Base-by-base conservation (phyloP, 2,888 invertebrate species). In the Coronaproctus castanopsis region DNA sequence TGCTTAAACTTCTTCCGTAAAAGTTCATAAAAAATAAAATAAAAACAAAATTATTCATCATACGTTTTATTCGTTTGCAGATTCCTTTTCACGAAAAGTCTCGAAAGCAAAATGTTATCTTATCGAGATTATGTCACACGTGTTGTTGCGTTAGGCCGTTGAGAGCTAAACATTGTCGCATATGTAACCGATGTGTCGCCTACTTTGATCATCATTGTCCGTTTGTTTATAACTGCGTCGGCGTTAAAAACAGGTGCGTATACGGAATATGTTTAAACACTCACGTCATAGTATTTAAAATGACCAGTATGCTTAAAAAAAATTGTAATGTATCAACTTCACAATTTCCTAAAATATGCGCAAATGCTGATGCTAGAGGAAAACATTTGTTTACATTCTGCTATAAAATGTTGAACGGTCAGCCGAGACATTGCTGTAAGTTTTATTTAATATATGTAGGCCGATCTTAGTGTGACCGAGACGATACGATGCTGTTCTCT, bases 171-270 rank as follows among this genome's bases (percentile, higher is more conserved):
- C 92, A 93, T 71, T 93, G 93, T 68, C 80, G 90, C 55, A 83
- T 90, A 58, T 93, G 92, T 74, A 90, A 91, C 70, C 80, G 88
- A 60, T 88, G 88, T 69, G 86, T 89, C 2, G 81, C 82, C 2
- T 88, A 90, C 70, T 91, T 92, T 69, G 92, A 93, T 71, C 92
- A 93, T 72, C 92, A 93, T 71, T 93, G 93, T 70, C 92, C 92
- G 0, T 93, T 92, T 70, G 90, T 93, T 67, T 89, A 91, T 73
- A 93, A 93, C 71, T 93, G 93, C 71, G 89, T 93, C 20, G 93
- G 93, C 1, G 76, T 91, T 50, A 80, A 85, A 62, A 93, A 93
- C 73, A 80, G 80, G 79, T 77, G 67, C 18, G 48, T 24, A 5
- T 24, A 21, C 2, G 10, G 20, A n/a, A 53, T 24, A 54, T 58